Conservation (phyloP, 2,797 vertebrate species). For the Diplodus sargus region DNA sequence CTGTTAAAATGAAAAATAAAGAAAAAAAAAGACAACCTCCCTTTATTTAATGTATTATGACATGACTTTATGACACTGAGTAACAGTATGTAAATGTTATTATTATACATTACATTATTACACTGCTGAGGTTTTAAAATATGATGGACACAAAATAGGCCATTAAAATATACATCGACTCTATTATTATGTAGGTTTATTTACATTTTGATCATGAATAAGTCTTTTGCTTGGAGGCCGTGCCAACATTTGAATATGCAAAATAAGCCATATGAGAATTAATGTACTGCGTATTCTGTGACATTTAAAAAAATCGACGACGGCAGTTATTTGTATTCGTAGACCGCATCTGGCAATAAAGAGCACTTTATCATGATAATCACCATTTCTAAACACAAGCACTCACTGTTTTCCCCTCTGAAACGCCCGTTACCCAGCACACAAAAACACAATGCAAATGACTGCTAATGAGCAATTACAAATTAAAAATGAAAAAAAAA, state of each 20-base stretch:
- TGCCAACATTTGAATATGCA: constrained; percentile 54
- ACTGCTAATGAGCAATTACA: constrained; percentile 8
- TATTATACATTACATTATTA: too few relatives aligned
- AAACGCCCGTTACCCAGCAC: neutral
- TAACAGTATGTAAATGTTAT: constrained; percentile 5
- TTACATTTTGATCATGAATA: constrained; percentile 28
- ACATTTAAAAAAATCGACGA: constrained; percentile 39
- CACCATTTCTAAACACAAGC: neutral
- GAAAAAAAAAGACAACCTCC: neutral
- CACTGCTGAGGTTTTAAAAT: constrained; percentile 13
- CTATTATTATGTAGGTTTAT: constrained; percentile 25
- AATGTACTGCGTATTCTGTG: constrained; percentile 18
- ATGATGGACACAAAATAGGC: constrained; percentile 2
- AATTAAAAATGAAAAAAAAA: neutral
- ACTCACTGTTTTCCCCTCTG: neutral
- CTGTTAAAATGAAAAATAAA: constrained; percentile 5
- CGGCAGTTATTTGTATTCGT: constrained; percentile 18
- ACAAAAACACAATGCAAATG: neutral
- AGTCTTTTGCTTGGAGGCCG: constrained; percentile 34
- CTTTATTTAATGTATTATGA: constrained; percentile 25
- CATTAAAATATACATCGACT: constrained; percentile 14
- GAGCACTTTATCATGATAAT: neutral
- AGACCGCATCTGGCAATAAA: neutral
- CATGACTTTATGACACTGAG: neutral
- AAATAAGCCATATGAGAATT: constrained; percentile 29